phyloP scores from a whole-genome alignment of 2,888 invertebrate genomes.

The Drosophila longiperda region DNA sequence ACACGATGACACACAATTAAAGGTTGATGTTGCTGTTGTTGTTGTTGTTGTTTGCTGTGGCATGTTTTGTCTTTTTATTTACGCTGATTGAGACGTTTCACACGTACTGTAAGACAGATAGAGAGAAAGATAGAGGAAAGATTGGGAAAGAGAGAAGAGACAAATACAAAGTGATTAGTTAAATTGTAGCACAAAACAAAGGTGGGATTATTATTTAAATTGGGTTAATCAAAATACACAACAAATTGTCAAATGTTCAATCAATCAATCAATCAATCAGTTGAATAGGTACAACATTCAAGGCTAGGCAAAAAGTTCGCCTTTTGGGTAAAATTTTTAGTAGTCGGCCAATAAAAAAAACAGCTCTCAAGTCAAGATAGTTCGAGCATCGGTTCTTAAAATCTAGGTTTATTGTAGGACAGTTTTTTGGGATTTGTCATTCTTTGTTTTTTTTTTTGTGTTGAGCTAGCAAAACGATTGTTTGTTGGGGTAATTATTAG shows the following conservation, averaged over 20 bases:
- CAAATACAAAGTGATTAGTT: conserved; percentile 71
- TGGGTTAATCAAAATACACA: conserved; percentile 56
- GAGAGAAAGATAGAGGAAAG: conserved; percentile 51
- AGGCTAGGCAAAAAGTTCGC: conserved; percentile 27
- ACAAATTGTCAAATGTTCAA: conserved; percentile 53
- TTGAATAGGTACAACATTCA: conserved; percentile 64
- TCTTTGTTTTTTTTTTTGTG: conserved; percentile 7
- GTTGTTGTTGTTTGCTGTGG: conserved; percentile 42
- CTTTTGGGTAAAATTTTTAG: conserved; percentile 34
- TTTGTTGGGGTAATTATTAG: conserved; percentile 28
- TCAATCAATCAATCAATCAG: conserved; percentile 46
- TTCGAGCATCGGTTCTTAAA: conserved; percentile 46
- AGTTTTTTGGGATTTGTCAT: conserved; percentile 19
- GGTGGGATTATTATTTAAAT: conserved; percentile 13
- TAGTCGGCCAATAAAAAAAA: conserved; percentile 22
- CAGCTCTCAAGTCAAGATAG: conserved; percentile 39
- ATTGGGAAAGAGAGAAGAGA: conserved; percentile 61
- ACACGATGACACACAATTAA: conserved; percentile 58
- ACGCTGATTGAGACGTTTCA: conserved; percentile 93
- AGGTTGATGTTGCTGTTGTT: conserved; percentile 53
- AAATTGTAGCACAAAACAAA: conserved; percentile 47
- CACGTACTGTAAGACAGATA: conserved; percentile 92
- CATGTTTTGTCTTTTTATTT: conserved; percentile 80
- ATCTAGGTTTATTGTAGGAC: conserved; percentile 21
- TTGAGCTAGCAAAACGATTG: conserved; percentile 16